Conservation (phyloP, 2,888 invertebrate genomes). For the Caenorhabditis sp. region DNA sequence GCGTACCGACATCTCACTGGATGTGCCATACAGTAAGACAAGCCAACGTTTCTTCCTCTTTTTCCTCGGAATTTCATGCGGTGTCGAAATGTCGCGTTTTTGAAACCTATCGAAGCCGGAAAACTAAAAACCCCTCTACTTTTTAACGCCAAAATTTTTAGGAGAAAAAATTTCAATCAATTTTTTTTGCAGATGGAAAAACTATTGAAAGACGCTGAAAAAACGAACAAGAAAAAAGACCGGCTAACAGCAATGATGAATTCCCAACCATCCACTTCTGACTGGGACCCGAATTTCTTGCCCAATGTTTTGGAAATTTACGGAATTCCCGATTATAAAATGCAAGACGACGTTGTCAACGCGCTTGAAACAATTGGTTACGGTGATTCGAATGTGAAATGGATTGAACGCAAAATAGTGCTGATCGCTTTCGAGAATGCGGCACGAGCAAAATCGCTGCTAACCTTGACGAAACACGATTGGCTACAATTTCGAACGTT, state of each 20-base stretch:
- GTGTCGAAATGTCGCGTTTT: too few species aligned
- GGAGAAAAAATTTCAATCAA: too few species aligned
- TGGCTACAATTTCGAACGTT: constrained; percentile 42
- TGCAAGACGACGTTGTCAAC: constrained; percentile 42
- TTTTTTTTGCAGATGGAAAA: constrained; percentile 41
- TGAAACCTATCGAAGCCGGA: too few species aligned
- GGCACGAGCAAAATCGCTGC: constrained; percentile 13
- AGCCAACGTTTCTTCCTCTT: too few species aligned
- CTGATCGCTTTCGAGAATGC: constrained; percentile 36
- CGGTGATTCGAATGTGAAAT: constrained; percentile 33
- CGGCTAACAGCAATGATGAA: constrained; percentile 1
- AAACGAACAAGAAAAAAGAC: constrained; percentile 14
- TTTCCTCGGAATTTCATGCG: too few species aligned
- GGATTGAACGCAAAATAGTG: constrained; percentile 45
- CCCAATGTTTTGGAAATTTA: constrained; percentile 43
- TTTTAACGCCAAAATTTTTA: too few species aligned
- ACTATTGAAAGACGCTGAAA: constrained; percentile 27
- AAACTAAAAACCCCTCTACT: too few species aligned
- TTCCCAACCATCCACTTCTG: constrained; percentile 1
- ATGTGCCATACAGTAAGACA: too few species aligned
- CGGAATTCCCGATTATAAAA: constrained; percentile 45
- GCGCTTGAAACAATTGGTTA: constrained; percentile 33
- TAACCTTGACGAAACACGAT: constrained; percentile 27
- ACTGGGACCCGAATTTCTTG: constrained; percentile 26
- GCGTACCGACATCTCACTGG: too few species aligned